A percentile compares a stretch with the other conserved stretches of the same genome.
Conservation (phyloP, 2,888 invertebrate species). For the Choreutis nemorana region DNA sequence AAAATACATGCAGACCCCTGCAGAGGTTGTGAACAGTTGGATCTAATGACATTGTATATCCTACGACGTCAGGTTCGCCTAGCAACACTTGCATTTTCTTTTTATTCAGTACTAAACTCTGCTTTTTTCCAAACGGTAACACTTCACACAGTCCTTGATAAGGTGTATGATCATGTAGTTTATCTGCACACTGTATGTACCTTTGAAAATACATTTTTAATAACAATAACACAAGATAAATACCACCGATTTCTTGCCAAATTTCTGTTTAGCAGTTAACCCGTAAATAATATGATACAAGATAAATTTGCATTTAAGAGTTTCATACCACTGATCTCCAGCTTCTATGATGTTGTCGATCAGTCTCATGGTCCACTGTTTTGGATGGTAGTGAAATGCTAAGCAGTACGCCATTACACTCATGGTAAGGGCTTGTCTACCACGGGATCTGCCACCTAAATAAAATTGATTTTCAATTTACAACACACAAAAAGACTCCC, state of each 20-base stretch:
- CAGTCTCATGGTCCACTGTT: slow-evolving; percentile 68
- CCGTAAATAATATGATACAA: not conserved
- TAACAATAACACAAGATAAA: not conserved
- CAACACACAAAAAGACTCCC: no score
- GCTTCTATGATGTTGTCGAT: slow-evolving; percentile 66
- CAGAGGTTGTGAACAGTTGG: slow-evolving; percentile 57
- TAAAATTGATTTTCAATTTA: not conserved
- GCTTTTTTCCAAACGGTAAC: slow-evolving; percentile 50
- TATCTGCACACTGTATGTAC: slow-evolving; percentile 47
- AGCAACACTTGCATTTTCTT: slow-evolving; percentile 50
- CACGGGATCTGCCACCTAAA: slow-evolving; percentile 37
- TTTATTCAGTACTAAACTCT: slow-evolving; percentile 36
- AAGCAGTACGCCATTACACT: slow-evolving; percentile 67
- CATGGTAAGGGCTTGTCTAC: slow-evolving; percentile 65
- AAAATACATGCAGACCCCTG: slow-evolving; percentile 64
- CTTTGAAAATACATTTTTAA: slow-evolving; percentile 18
- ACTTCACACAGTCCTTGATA: slow-evolving; percentile 57
- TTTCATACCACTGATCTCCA: slow-evolving; percentile 56
- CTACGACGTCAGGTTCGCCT: slow-evolving; percentile 53
- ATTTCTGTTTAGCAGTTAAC: not conserved
- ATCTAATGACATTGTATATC: slow-evolving; percentile 51
- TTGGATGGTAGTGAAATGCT: slow-evolving; percentile 65
- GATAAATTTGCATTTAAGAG: slow-evolving; percentile 1
- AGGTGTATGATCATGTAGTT: slow-evolving; percentile 53
- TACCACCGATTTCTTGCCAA: not conserved